phyloP scores from a whole-genome alignment of 1,140 invertebrate genomes.

The Platorchestia sp. region DNA sequence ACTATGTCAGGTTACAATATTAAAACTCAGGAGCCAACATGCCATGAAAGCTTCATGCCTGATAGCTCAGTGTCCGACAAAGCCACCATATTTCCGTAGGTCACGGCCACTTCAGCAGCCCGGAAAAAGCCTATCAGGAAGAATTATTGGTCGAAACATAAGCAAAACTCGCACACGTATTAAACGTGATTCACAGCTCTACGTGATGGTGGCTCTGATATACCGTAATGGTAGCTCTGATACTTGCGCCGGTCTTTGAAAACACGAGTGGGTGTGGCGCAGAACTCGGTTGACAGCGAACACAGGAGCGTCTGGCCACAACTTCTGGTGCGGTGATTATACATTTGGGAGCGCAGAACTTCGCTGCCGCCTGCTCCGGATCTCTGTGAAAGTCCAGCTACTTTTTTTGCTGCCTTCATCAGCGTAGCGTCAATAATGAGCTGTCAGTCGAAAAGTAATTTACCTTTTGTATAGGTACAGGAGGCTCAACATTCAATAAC shows the following conservation, averaged over 20 bases:
- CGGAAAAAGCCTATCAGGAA: not conserved
- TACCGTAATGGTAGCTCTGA: not conserved
- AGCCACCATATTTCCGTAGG: not conserved
- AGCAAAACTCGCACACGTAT: not conserved
- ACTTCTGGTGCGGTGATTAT: not conserved
- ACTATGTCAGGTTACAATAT: no score
- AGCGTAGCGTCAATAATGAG: not conserved
- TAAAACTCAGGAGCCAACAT: no score
- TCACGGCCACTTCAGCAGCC: not conserved
- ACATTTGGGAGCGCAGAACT: not conserved
- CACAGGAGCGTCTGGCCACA: not conserved
- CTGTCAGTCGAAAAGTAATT: not conserved
- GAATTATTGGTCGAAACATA: not conserved
- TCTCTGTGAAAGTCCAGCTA: not conserved
- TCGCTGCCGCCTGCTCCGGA: not conserved
- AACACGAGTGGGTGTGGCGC: not conserved
- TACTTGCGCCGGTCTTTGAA: not conserved
- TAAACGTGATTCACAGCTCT: not conserved
- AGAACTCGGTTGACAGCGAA: not conserved
- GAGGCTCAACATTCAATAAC: not conserved
- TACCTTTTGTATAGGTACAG: not conserved
- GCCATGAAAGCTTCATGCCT: no score
- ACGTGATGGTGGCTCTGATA: not conserved
- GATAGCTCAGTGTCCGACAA: no score
- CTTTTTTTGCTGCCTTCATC: not conserved